Evolutionary conservation across 2,797 vertebrate species (phyloP).

Genomic region (Clarias platycephalus): DNA sequence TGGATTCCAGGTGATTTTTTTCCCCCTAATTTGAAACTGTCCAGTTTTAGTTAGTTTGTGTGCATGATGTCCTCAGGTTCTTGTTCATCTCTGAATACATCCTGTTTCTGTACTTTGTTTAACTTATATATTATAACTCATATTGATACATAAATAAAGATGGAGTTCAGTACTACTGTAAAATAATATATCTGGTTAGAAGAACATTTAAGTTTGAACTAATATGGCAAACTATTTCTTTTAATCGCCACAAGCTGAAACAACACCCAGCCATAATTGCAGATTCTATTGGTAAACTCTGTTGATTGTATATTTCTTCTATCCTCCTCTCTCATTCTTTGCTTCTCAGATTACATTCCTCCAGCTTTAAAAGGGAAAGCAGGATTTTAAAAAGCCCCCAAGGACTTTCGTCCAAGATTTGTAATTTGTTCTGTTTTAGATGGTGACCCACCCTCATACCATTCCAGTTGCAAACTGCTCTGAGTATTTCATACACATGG

Average conservation of each 20-base stretch:
- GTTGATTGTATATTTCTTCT: not conserved
- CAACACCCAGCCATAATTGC: not conserved
- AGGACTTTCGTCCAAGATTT: not conserved
- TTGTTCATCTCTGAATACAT: not conserved
- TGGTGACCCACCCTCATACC: not conserved
- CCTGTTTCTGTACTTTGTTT: not conserved
- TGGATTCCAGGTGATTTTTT: too few species aligned
- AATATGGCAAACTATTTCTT: not conserved
- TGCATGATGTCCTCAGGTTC: not conserved
- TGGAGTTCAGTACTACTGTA: not conserved
- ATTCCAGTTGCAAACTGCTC: not conserved
- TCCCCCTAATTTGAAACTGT: not conserved
- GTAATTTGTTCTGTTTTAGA: not conserved
- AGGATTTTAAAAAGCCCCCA: not conserved
- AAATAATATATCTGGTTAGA: not conserved
- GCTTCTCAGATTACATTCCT: not conserved
- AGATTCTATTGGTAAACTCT: not conserved
- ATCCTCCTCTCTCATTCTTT: not conserved
- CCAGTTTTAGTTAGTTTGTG: not conserved
- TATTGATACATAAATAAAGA: not conserved
- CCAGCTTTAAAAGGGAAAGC: not conserved
- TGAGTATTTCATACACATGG: not conserved
- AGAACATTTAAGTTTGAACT: not conserved
- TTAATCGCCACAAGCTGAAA: not conserved
- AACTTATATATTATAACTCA: not conserved